Evolutionary conservation across 2,113 vertebrate genomes (phyloP), one percentile per base, ranked within the genome.

Genomic region (Trochalopteron elliotii): DNA sequence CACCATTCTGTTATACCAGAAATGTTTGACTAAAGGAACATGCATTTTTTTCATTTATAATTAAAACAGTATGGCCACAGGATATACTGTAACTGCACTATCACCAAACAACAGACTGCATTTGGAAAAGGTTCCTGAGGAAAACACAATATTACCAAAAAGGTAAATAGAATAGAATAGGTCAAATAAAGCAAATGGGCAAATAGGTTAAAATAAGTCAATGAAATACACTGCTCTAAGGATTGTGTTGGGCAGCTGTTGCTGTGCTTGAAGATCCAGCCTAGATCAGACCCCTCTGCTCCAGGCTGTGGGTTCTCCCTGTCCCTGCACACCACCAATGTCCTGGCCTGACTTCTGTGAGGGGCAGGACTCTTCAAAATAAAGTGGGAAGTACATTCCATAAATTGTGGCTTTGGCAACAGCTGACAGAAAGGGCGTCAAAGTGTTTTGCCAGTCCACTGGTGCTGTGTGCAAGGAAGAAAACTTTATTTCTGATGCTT

Each of bases 221-320:
- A 2, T 20, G 15, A 77, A 92, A 80, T 0, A 0, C 22, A 16
- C 19, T 20, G 30, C 28, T 67, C 25, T 81, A 61, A 78, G 33
- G 17, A 5, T 40, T 40, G 5, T 28, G 22, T 20, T 50, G 40
- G 12, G 21, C 1, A 3, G 1, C 12, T 3, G 1, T 10, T 76
- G 75, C 60, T 70, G 19, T 42, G 39, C 16, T 50, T 78, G 25
- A 56, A 63, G 60, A 60, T 9, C 5, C 23, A 55, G 19, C 8
- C 35, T 18, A 25, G 27, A 37, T 15, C 19, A 78, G 19, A 12
- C 2, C 37, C 31, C 22, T 50, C 44, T 50, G 33, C 37, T 83
- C 72, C 59, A 70, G 63, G 23, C 15, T 72, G 25, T 31, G 70
- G 13, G 9, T 2, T 77, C 22, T 65, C 42, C 50, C n/a, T 49